Evolutionary conservation across 2,888 invertebrate genomes (phyloP), one percentile per base, ranked within the genome.

Genomic region (Heteromyza rotundicornis): DNA sequence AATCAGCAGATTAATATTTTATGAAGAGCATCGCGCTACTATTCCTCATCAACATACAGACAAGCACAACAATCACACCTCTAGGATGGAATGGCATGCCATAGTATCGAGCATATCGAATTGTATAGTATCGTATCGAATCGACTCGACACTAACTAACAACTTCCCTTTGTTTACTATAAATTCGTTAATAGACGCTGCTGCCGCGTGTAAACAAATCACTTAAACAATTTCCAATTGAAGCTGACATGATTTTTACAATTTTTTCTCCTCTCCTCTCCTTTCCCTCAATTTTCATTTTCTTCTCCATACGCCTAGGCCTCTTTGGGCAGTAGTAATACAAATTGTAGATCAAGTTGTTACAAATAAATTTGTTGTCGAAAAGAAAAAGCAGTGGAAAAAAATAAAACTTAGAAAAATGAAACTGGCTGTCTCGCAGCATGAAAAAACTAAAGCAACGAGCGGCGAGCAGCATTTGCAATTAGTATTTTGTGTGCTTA

Each of bases 131-230:
- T n/a, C n/a, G n/a, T n/a, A n/a, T n/a, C n/a, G n/a, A n/a, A n/a
- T n/a, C n/a, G n/a, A n/a, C n/a, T n/a, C 32, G 5, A 32, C 32
- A 32, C 32, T 32, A 32, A 32, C 40, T 40, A 40, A 76, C 72
- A 74, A 75, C 75, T 74, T 74, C 74, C 74, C 70, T 74, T 74
- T 74, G 76, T 77, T 74, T 76, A 76, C 72, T 69, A 75, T 75
- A 76, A 75, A 75, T 75, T 75, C 76, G 71, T 76, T 77, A 75
- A 75, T 75, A 75, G 75, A 72, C 72, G 53, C 71, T 77, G 53
- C 71, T 77, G 75, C 72, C 74, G 71, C 71, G 71, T 78, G 76
- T 78, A 78, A 79, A 78, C 80, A 78, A 79, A 78, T 78, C 80
- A 79, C 77, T 79, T 77, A 70, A 77, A 74, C 75, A 79, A 75